Conservation (phyloP, 2,888 invertebrate genomes). For the Lasioglossum oenotherae region DNA sequence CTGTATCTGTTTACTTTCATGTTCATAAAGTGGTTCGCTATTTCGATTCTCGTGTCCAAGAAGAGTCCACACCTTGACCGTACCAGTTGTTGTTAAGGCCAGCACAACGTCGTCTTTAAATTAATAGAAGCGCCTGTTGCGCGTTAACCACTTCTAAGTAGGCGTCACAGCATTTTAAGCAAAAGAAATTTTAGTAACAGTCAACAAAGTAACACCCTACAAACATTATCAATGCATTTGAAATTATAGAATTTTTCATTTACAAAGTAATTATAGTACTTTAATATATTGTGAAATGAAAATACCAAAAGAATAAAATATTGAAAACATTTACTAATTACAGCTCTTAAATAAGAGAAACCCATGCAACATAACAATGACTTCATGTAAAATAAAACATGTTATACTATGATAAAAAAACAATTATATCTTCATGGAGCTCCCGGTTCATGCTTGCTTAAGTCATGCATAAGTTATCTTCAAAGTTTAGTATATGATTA, state of each 20-base stretch:
- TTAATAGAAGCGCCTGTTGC: conserved; percentile 69
- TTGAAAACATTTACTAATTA: conserved; percentile 6
- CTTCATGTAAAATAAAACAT: conserved; percentile 37
- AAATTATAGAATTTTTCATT: background rate
- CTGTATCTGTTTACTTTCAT: conserved; percentile 98
- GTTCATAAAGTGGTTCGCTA: conserved; percentile 95
- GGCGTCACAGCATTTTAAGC: conserved; percentile 59
- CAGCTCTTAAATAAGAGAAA: conserved; percentile 1
- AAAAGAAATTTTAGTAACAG: conserved; percentile 37
- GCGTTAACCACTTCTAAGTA: conserved; percentile 68
- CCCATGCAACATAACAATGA: conserved; percentile 15
- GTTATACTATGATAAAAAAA: conserved; percentile 11
- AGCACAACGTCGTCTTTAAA: conserved; percentile 97
- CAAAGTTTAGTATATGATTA: conserved; percentile 9
- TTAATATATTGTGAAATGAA: conserved; percentile 19
- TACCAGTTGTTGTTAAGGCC: conserved; percentile 97
- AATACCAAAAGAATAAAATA: conserved; percentile 17
- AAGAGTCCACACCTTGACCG: conserved; percentile 98
- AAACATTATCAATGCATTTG: conserved; percentile 11
- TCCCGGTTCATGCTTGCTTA: conserved; percentile 16
- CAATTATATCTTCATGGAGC: background rate
- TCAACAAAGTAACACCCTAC: conserved; percentile 31
- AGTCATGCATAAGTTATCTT: conserved; percentile 31
- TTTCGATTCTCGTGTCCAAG: conserved; percentile 94
- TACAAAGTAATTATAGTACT: conserved; percentile 1